Evolutionary conservation across 92 coral and sea anemone genomes (phyloP), one percentile per base, ranked within the genome.

Genomic region (Zoanthus solanderi): DNA sequence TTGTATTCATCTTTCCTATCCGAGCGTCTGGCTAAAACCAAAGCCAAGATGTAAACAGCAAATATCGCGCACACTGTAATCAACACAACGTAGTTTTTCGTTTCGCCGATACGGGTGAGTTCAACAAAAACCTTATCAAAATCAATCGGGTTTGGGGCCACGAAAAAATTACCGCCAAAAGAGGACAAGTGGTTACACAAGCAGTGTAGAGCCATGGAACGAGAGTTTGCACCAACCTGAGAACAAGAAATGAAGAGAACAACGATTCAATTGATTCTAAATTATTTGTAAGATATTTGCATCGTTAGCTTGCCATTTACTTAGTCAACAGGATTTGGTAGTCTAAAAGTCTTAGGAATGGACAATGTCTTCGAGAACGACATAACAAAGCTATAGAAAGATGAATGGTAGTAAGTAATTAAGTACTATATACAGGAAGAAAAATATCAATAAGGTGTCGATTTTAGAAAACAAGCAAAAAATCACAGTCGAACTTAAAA

Each of bases 101-200:
- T 79, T 54, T 97, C 99, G 56, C 90, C 91, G 37, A 94, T 91
- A 78, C 93, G 90, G 9, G 81, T 85, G 78, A 97, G 88, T 75
- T 92, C 81, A 37, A 60, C 78, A 48, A 90, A 83, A 57, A 96
- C 95, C 76, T 91, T 90, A 72, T 95, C 96, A 83, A 96, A 94
- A 87, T 96, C 99, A 46, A 96, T 96, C 2, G 98, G 97, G 67
- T 96, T 96, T 6, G 98, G 99, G 53, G 98, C 96, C 76, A 96
- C 98, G 34, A 96, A 91, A 92, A 96, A 95, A 73, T 96, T 88
- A 15, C 99, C 98, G 1, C 98, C 99, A 88, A 96, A 95, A 32
- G 98, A 95, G 0, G 99, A 92, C 74, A 96, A 63, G 77, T 96
- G 99, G 83, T 94, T 93, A 46, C 99, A 96, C 17, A 93, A 74